Evolutionary conservation across 2,113 vertebrate genomes (phyloP).

Genomic region (Agelaius tricolor): DNA sequence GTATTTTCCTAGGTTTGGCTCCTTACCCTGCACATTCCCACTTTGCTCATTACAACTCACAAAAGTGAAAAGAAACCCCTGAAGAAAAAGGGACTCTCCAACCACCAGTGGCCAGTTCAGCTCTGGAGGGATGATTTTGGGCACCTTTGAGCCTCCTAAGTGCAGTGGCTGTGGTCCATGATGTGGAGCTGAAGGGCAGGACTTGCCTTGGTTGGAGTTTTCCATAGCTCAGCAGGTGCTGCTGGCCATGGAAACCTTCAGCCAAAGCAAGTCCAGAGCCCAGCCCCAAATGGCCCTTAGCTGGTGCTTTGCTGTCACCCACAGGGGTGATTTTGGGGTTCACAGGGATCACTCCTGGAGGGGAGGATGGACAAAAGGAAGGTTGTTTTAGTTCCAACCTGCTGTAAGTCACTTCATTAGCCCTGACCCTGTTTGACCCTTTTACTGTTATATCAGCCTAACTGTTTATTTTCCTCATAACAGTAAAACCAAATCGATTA

Average conservation of each 20-base stretch:
- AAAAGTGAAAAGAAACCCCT: neutral
- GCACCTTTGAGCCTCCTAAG: neutral
- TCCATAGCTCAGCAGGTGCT: neutral
- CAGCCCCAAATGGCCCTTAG: fast-evolving
- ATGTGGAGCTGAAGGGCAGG: neutral
- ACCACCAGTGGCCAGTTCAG: neutral
- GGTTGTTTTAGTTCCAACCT: neutral
- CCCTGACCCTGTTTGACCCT: conserved; percentile 33
- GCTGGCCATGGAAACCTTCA: neutral
- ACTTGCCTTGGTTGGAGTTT: neutral
- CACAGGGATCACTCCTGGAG: fast-evolving
- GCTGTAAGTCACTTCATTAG: conserved; percentile 57
- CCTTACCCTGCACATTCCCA: neutral
- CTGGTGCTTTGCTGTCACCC: neutral
- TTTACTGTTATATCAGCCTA: conserved; percentile 41
- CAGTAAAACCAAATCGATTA: conserved; percentile 54
- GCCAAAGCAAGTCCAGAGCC: neutral
- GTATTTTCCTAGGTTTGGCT: neutral
- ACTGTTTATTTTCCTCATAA: conserved; percentile 68
- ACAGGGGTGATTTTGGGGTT: fast-evolving
- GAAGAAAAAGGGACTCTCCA: neutral
- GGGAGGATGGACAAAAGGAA: neutral
- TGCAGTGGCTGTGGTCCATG: neutral
- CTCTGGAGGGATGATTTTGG: neutral
- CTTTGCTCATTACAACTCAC: neutral